Evolutionary conservation across 2,113 vertebrate genomes (phyloP).

Genomic region (Pluvianellus socialis): DNA sequence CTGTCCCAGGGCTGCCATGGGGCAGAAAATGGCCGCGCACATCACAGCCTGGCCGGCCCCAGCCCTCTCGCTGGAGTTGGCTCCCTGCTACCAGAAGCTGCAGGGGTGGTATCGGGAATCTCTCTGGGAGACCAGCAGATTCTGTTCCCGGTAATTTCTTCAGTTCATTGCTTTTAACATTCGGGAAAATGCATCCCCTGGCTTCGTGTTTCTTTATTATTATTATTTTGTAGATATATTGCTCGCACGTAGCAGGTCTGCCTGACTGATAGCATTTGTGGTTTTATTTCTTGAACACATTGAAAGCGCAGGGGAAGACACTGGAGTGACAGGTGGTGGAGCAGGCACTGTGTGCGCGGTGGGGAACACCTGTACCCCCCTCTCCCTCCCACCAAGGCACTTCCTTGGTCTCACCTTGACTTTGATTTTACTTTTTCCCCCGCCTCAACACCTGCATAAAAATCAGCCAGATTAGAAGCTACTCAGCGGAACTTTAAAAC

Average conservation of each 20-base stretch:
- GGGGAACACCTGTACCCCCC: rapidly evolving
- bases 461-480: not conserved
- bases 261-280: not conserved
- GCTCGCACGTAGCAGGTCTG: rapidly evolving
- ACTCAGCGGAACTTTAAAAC: not conserved
- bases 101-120: not conserved
- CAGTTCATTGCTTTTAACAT: not conserved
- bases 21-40: rapidly evolving
- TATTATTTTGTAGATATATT: not conserved
- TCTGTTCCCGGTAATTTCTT: not conserved
- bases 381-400: not conserved
- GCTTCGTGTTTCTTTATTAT: rapidly evolving
- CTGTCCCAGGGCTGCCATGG: not conserved
- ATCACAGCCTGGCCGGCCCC: not conserved
- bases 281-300: not conserved
- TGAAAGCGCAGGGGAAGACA: not conserved
- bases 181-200: not conserved
- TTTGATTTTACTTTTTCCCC: not conserved
- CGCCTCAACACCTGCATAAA: not conserved
- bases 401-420: not conserved
- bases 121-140: not conserved
- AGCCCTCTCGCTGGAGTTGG: rapidly evolving
- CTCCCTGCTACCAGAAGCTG: not conserved
- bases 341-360: rapidly evolving
- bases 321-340: not conserved